phyloP scores from a whole-genome alignment of 2,888 invertebrate species.

The Abrostola tripartita region DNA sequence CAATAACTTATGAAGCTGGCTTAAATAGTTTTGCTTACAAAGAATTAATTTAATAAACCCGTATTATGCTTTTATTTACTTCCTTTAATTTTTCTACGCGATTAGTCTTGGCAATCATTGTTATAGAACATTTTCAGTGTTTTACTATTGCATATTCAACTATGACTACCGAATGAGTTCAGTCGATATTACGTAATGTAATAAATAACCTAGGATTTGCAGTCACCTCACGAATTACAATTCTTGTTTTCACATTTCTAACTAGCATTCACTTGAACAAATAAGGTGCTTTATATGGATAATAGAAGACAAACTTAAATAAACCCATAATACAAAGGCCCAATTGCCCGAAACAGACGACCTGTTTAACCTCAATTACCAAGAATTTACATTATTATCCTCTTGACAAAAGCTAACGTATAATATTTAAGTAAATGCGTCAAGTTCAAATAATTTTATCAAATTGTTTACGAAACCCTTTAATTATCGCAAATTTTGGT shows the following conservation, averaged over 20 bases:
- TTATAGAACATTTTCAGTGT: background rate
- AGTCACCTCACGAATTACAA: constrained; percentile 7
- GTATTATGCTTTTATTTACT: no score
- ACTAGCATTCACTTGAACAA: background rate
- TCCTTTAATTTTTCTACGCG: background rate
- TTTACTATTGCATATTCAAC: background rate
- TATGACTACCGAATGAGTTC: background rate
- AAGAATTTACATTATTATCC: constrained; percentile 18
- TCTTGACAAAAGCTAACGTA: constrained; percentile 13
- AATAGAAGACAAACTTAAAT: constrained; percentile 3
- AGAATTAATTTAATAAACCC: no score
- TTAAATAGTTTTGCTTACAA: no score
- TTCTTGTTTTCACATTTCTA: constrained; percentile 6
- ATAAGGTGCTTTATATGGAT: constrained; percentile 1
- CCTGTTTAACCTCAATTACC: constrained; percentile 11
- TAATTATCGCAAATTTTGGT: constrained; percentile 62
- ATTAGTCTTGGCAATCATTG: background rate
- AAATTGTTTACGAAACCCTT: constrained; percentile 51
- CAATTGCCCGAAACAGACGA: background rate
- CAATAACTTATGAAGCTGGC: no score
- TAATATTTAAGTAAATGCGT: constrained; percentile 26
- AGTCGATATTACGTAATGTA: background rate
- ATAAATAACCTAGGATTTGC: background rate
- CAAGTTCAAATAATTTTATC: constrained; percentile 30
- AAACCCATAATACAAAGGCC: background rate